Base-by-base conservation (phyloP, 2,797 vertebrate species). In the Dipus sagitta region DNA sequence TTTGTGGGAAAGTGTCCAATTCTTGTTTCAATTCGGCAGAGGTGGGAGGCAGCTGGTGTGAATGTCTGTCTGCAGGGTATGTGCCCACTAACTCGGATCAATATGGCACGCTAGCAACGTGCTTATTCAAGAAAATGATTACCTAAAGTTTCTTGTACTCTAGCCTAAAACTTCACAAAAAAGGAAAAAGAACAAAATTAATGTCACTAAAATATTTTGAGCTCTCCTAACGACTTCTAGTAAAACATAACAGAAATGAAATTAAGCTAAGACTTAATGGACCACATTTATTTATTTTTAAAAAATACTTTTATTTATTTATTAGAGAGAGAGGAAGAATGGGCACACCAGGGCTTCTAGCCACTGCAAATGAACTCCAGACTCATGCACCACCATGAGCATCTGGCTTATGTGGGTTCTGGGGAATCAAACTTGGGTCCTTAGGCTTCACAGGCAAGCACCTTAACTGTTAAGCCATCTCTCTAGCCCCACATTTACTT, bases 11-110 rank as follows among this genome's bases (percentile, higher is more conserved):
- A 83, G 82, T 70, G 91, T 97, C 94, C 94, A 96, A 54, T 84
- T 95, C 54, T 88, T 86, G 30, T 90, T 87, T 94, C 92, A 32
- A 58, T 94, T 88, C 62, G 86, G n/a, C 34, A 68, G 93, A 94
- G 94, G 95, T 96, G 68, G 96, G 87, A 93, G 92, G 96, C 95
- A 94, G 95, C 94, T 93, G 85, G 92, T 92, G 85, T 88, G 91
- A 93, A 88, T 88, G 85, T 92, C 96, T 96, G 92, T 94, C 93
- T 94, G 62, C 91, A 95, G 87, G 88, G 75, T 83, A 81, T 78
- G 84, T 28, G 70, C 24, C 20, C 11, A 77, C 71, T 93, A 92
- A 94, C 58, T 92, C 54, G 34, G 78, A 95, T 90, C 90, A 96
- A 88, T 90, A 93, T 83, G 90, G 94, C 85, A 70, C 3, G 54